Evolutionary conservation across 2,113 vertebrate species (phyloP), one percentile per base, ranked within the genome.

Genomic region (Embiotoca jacksoni): DNA sequence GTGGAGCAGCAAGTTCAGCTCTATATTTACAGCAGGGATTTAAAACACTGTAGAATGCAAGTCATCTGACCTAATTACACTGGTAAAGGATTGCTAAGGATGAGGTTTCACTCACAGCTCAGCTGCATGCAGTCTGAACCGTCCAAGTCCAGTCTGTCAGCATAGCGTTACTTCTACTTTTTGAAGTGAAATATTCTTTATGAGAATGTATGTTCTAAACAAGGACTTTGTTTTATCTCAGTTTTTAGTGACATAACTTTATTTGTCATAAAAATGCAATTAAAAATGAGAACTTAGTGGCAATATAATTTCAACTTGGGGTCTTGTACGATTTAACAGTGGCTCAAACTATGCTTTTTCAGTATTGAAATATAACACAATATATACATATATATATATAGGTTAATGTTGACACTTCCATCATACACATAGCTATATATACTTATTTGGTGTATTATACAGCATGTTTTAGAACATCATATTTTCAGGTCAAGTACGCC

Each of bases 11-110:
- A 69, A 72, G 76, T 80, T 46, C 56, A 6, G 77, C 82, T 88
- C 73, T 89, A 87, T 88, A 88, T 92, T 91, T 91, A 90, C 49
- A 2, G 75, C 70, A 82, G 79, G 82, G 86, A 87, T 85, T 92
- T 90, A 82, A 92, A 90, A 75, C 68, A 44, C 73, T 78, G 80
- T 72, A 81, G 84, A 88, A 92, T 81, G 84, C 77, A 72, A 93
- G 88, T 89, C 90, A 86, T 88, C 82, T 93, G 91, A 93, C 91
- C 93, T 91, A 81, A 88, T 92, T 92, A 84, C 88, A 61, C 82
- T 65, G 41, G 60, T 70, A 64, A 67, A 75, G 57, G 62, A 78
- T 78, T 78, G 72, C 81, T 75, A 71, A 62, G 80, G 78, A 89
- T 92, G 80, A 87, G 46, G 78, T 92, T 92, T 90, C 90, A 89